Conservation (phyloP, 2,888 invertebrate genomes). For the Cistogaster globosa region DNA sequence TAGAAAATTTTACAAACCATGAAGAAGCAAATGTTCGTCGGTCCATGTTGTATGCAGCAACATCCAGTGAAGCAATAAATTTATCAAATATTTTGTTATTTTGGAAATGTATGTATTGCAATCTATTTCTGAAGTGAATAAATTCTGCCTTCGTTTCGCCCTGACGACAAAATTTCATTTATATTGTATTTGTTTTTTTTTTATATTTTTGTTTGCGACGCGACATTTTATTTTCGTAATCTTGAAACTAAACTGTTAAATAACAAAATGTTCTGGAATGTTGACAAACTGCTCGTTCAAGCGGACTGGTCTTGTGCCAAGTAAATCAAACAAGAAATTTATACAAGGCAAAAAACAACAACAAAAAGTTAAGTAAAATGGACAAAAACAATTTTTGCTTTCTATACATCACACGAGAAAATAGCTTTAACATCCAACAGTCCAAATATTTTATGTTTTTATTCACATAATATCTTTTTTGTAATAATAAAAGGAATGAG, state of each 20-base stretch:
- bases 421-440: slow-evolving; percentile 34
- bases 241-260: slow-evolving; percentile 69
- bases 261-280: slow-evolving; percentile 72
- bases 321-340: slow-evolving; percentile 61
- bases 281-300: slow-evolving; percentile 68
- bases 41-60: slow-evolving; percentile 35
- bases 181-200: slow-evolving; percentile 33
- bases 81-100: slow-evolving; percentile 64
- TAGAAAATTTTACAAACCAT: slow-evolving; percentile 10
- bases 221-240: slow-evolving; percentile 70
- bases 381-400: slow-evolving; percentile 10
- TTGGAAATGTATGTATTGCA: slow-evolving; percentile 63
- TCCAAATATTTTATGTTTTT: slow-evolving; percentile 60
- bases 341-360: slow-evolving; percentile 24
- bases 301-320: slow-evolving; percentile 55
- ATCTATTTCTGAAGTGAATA: slow-evolving; percentile 63
- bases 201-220: slow-evolving; percentile 41
- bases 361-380: slow-evolving; percentile 12
- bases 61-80: slow-evolving; percentile 60
- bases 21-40: slow-evolving; percentile 20
- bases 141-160: slow-evolving; percentile 6
- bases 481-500: slow-evolving; percentile 9
- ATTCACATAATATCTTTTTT: slow-evolving; percentile 51
- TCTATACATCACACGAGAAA: slow-evolving; percentile 12
- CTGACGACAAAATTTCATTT: neutral